Evolutionary conservation across 2,797 vertebrate genomes (phyloP).

Genomic region (Linurgus olivaceus): DNA sequence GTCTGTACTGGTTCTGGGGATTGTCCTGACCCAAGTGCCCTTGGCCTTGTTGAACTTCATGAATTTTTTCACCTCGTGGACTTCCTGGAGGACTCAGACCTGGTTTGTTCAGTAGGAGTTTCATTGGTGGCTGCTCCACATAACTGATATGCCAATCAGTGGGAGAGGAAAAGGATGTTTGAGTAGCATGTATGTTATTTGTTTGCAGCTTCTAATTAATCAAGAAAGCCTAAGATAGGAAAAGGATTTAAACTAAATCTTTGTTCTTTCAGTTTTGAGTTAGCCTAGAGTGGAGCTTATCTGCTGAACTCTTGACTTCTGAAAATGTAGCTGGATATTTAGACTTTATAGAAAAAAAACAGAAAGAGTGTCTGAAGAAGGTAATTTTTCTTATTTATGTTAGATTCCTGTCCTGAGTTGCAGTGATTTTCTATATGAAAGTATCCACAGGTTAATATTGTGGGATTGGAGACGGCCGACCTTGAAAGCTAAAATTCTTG

Average conservation of each 20-base stretch:
- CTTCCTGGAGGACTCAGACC: background rate
- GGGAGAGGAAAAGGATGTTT: background rate
- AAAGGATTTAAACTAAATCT: background rate
- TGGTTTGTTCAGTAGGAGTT: background rate
- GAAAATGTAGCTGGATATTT: background rate
- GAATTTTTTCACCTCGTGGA: background rate
- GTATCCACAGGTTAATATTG: background rate
- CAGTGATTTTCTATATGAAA: background rate
- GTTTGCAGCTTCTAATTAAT: background rate
- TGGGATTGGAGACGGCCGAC: background rate
- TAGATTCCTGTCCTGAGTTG: background rate
- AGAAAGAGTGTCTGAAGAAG: background rate
- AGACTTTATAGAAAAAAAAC: background rate
- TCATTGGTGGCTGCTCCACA: background rate
- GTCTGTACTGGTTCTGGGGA: background rate
- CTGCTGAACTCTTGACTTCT: background rate
- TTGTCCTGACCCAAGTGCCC: background rate
- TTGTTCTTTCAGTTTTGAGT: background rate
- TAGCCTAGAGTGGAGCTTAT: background rate
- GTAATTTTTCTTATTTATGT: background rate
- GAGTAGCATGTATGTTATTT: background rate
- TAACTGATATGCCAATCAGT: too few relatives aligned
- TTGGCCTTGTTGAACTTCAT: background rate
- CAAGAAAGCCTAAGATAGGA: background rate
- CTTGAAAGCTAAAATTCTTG: background rate